Evolutionary conservation across 2,888 invertebrate species (phyloP).

Genomic region (Venusia cambrica): DNA sequence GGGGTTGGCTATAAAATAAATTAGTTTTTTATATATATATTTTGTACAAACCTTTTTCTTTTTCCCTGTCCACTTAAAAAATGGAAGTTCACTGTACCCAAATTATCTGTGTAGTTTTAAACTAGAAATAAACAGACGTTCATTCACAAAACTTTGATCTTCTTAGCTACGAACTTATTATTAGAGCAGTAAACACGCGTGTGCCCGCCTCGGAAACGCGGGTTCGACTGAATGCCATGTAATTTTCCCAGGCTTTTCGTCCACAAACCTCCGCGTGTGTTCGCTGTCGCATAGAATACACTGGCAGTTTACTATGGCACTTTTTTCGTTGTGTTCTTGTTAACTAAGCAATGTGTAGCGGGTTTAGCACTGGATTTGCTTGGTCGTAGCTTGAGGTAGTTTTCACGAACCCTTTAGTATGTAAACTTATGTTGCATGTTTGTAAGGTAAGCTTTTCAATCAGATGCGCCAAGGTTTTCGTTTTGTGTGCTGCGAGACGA

Average conservation of each 20-base stretch:
- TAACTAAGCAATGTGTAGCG: conserved; percentile 33
- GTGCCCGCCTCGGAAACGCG: conserved; percentile 31
- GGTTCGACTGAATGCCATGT: conserved; percentile 43
- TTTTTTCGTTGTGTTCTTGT: no score
- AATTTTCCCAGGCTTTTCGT: conserved; percentile 32
- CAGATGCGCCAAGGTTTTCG: conserved; percentile 46
- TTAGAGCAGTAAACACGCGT: conserved; percentile 35
- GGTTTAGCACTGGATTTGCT: conserved; percentile 1
- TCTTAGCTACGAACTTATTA: conserved; percentile 39
- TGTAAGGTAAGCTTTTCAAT: conserved; percentile 67
- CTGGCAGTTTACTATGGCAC: conserved; percentile 3
- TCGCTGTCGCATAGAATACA: conserved; percentile 5
- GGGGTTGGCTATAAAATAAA: no score
- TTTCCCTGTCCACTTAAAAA: no score
- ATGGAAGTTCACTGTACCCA: conserved; percentile 36
- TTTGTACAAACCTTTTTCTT: conserved; percentile 41
- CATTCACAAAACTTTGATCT: conserved; percentile 54
- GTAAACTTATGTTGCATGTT: conserved; percentile 64
- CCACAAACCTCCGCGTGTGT: conserved; percentile 3
- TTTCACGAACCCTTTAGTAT: conserved; percentile 42
- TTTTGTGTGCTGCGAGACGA: conserved; percentile 11
- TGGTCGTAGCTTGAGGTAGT: conserved; percentile 27
- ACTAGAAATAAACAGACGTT: conserved; percentile 41
- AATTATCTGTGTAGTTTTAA: conserved; percentile 37
- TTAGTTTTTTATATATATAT: no score